These are phyloP conservation scores for Hetaerina titia DNA, from an alignment of 2,888 invertebrate genomes.

Conservation along the genomic window DNA sequence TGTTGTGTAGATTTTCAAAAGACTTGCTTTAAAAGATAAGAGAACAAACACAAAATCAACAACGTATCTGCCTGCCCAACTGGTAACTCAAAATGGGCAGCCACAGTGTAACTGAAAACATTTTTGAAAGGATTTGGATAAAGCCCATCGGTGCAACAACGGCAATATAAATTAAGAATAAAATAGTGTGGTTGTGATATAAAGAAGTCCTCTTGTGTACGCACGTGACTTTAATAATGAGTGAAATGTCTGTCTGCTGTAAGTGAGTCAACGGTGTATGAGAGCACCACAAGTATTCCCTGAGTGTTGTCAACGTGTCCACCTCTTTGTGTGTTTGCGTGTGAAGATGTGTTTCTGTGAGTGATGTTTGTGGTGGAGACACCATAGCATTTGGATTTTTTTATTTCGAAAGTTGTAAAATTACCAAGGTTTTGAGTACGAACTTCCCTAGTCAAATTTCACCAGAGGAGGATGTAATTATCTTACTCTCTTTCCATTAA, in stretches of 20 bases:
- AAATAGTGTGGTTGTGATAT: constrained; percentile 59
- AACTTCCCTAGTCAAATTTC: background rate
- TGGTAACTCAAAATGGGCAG: background rate
- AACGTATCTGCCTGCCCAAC: background rate
- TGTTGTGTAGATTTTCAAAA: constrained; percentile 4
- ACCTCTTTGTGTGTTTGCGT: background rate
- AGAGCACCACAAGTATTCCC: background rate
- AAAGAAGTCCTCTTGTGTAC: constrained; percentile 48
- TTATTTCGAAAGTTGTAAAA: background rate
- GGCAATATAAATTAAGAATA: constrained; percentile 43
- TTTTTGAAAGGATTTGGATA: background rate
- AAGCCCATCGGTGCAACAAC: constrained; percentile 37
- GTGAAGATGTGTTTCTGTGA: constrained; percentile 20
- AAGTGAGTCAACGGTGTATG: background rate
- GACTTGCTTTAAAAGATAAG: background rate
- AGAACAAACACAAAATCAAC: background rate
- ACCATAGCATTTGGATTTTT: background rate
- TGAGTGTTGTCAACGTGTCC: constrained; percentile 28
- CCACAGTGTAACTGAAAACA: background rate
- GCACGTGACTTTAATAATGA: constrained; percentile 64
- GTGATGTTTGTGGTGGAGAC: constrained; percentile 26
- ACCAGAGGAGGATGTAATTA: background rate
- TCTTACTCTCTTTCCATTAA: background rate
- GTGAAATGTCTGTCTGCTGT: constrained; percentile 32
- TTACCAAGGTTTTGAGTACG: background rate